A percentile compares a stretch with the other conserved stretches of the same genome.
phyloP scores from a whole-genome alignment of 2,888 invertebrate genomes.

The Cerastoderma edule region DNA sequence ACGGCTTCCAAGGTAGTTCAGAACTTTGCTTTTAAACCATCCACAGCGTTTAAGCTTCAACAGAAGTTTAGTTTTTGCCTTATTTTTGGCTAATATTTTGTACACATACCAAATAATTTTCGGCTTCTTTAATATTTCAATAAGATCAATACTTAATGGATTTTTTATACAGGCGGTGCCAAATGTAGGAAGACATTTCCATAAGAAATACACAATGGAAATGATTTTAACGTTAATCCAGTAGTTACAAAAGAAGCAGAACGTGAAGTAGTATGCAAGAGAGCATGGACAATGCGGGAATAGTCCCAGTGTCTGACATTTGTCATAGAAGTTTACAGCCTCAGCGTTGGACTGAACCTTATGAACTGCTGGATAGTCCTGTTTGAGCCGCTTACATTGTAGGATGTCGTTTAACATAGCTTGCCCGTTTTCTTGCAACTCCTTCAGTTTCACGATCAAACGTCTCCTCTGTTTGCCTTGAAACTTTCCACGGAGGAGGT shows the following conservation, averaged over 20 bases:
- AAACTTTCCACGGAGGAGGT: slow-evolving; percentile 18
- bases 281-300: neutral
- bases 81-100: neutral
- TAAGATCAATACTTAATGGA: slow-evolving; percentile 5
- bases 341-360: neutral
- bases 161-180: neutral
- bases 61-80: neutral
- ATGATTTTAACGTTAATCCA: neutral
- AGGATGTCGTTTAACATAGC: neutral
- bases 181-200: neutral
- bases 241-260: neutral
- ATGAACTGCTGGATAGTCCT: neutral
- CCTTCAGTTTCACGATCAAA: neutral
- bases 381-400: neutral
- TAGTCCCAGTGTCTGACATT: neutral
- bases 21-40: neutral
- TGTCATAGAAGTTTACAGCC: neutral
- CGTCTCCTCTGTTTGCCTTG: neutral
- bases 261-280: slow-evolving; percentile 2
- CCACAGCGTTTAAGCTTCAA: neutral
- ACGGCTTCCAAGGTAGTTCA: neutral
- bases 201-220: neutral
- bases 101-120: neutral
- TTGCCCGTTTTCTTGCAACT: neutral
- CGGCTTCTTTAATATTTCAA: neutral